Conservation (phyloP, 2,797 vertebrate genomes). For the Poeciliopsis presidionis region DNA sequence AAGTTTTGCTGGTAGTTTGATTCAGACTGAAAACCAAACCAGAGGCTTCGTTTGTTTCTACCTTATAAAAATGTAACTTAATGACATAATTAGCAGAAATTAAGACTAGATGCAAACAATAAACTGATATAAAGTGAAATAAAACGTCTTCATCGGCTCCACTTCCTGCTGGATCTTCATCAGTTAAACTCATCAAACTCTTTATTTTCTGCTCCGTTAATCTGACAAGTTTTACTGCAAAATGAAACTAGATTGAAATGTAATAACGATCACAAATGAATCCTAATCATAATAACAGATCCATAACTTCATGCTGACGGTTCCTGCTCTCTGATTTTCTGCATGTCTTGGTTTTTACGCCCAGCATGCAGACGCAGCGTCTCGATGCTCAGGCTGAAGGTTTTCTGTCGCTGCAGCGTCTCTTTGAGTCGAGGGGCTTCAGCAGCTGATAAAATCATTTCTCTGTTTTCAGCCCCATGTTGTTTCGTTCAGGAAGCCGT, state of each 20-base stretch:
- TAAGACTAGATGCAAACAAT: too few species aligned
- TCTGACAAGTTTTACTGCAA: background rate
- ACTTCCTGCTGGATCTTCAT: too few species aligned
- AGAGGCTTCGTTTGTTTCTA: too few species aligned
- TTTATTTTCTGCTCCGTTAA: background rate
- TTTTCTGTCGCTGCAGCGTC: background rate
- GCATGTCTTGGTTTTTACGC: background rate
- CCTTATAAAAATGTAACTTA: too few species aligned
- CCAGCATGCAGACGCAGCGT: background rate
- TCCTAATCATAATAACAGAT: background rate
- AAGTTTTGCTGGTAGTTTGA: background rate
- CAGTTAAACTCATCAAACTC: too few species aligned
- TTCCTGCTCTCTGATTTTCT: background rate
- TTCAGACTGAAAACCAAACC: too few species aligned
- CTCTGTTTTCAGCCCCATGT: background rate
- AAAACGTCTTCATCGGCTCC: too few species aligned
- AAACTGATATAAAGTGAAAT: too few species aligned
- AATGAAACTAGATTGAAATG: background rate
- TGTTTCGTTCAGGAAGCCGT: background rate
- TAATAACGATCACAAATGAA: background rate
- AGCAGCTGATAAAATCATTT: conserved; percentile 1
- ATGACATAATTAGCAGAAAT: too few species aligned
- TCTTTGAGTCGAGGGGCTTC: background rate
- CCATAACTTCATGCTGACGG: background rate
- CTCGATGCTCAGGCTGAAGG: background rate